These are phyloP conservation scores for Saturnia pavonia DNA, from an alignment of 2,888 invertebrate species.

Conservation along the genomic window DNA sequence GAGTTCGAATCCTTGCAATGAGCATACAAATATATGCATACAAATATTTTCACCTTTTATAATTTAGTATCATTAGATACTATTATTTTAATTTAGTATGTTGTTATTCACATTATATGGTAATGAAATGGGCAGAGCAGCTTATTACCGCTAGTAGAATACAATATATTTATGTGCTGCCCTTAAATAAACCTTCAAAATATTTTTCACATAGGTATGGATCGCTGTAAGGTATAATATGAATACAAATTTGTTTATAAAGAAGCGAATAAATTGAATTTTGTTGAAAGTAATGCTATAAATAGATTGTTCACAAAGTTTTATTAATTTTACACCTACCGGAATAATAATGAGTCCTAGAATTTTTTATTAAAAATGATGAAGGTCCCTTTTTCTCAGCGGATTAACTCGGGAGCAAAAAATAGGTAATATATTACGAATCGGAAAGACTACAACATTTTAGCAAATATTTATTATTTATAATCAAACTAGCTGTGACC, in stretches of 20 bases:
- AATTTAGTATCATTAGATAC: too few species aligned
- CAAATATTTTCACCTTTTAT: too few species aligned
- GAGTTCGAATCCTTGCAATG: too few species aligned
- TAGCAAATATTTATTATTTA: neutral
- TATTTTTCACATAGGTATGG: too few species aligned
- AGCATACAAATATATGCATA: too few species aligned
- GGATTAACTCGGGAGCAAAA: neutral
- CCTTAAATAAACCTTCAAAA: too few species aligned
- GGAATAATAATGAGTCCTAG: neutral
- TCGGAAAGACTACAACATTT: neutral
- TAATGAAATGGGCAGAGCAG: neutral
- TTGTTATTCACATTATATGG: neutral
- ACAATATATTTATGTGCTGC: too few species aligned
- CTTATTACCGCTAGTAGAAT: neutral
- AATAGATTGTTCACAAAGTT: neutral
- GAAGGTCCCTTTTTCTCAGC: neutral
- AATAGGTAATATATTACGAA: neutral
- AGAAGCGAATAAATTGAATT: neutral
- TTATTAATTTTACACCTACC: neutral
- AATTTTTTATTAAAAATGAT: neutral
- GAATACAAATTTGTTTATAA: neutral
- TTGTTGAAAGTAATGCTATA: neutral
- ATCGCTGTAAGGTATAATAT: neutral
- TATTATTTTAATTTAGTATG: neutral
- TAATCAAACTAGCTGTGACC: neutral